phyloP scores from a whole-genome alignment of 2,888 invertebrate genomes.

The Adelognathus sp. region DNA sequence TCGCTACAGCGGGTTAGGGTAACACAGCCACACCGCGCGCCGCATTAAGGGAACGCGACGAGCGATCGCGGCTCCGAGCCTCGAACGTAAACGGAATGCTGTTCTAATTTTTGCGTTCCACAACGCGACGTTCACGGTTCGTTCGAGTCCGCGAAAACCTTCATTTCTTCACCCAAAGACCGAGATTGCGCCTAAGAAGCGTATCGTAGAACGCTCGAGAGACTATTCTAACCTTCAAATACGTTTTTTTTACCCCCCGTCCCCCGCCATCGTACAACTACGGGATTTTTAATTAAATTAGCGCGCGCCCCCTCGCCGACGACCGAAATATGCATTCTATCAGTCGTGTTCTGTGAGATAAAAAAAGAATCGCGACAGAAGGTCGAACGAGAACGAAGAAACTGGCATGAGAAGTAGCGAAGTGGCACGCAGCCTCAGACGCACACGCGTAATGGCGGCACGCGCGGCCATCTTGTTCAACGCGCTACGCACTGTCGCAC shows the following conservation, averaged over 20 bases:
- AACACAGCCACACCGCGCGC: slow-evolving; percentile 52
- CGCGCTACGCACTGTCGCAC: not conserved
- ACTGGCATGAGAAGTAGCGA: slow-evolving; percentile 35
- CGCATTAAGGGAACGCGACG: slow-evolving; percentile 59
- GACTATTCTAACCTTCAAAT: slow-evolving; percentile 39
- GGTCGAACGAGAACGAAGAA: slow-evolving; percentile 37
- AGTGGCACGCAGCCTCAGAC: slow-evolving; percentile 9
- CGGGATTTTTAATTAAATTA: slow-evolving; percentile 50
- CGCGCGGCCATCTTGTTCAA: slow-evolving; percentile 29
- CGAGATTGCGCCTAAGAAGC: slow-evolving; percentile 33
- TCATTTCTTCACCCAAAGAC: slow-evolving; percentile 21
- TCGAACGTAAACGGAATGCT: slow-evolving; percentile 59
- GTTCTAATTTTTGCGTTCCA: slow-evolving; percentile 63
- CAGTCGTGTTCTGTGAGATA: slow-evolving; percentile 10
- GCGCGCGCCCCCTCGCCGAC: slow-evolving; percentile 10
- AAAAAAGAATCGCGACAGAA: slow-evolving; percentile 26
- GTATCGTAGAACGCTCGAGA: not conserved
- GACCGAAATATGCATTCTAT: slow-evolving; percentile 30
- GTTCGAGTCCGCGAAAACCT: slow-evolving; percentile 53
- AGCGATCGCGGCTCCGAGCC: slow-evolving; percentile 56
- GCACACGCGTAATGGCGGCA: slow-evolving; percentile 33
- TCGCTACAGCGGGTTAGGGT: slow-evolving; percentile 33
- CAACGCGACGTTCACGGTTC: slow-evolving; percentile 34
- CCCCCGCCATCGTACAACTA: not conserved
- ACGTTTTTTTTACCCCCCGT: slow-evolving; percentile 39